Evolutionary conservation across 35 echinoderm and acorn worm genomes (phyloP), one percentile per base, ranked within the genome.

Genomic region (Heliocidaris tuberculata): DNA sequence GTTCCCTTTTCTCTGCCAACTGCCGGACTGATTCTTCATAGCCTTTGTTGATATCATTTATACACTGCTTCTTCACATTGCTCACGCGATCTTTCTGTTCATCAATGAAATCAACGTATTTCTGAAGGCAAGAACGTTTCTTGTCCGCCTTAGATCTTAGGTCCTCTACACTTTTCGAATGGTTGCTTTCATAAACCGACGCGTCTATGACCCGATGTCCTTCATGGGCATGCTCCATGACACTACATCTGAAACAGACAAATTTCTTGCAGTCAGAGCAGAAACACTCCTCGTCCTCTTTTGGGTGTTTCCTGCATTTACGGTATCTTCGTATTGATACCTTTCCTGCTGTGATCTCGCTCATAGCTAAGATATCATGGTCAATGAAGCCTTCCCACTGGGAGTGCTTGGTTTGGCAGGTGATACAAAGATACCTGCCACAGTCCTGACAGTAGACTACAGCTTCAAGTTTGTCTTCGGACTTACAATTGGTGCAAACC

Each of bases 201-300:
- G 47, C 48, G 13, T 56, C 49, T 9, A 92, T 30, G 50, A 92
- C 32, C 15, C 29, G 42, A 56, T 92, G 90, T 92, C 90, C 49
- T 30, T 31, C 90, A 4, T 56, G 10, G 6, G 7, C 47, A 48
- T 92, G 90, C 17, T 92, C 90, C 29, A 56, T 7, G 10, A 92
- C n/a, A 56, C 31, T 13, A 30, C 90, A 92, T 27, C 90, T 31
- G 50, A 92, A 92, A 27, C 90, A 92, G 48, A 13, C 50, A 27
- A 50, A 92, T 48, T 13, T 92, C 17, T 13, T 48, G 29, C 90
- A 92, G n/a, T 56, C 29, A 3, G 9, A 48, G 30, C 90, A 92
- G 90, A 50, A 92, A 21, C 31, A 92, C 47, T 92, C 50, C 48
- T 92, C 90, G 16, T 92, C 90, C 29, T 92, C 90, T 3, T 47